These are phyloP conservation scores for Chironex yamaguchii DNA, from an alignment of 30 jellyfish, hydroid and myxozoan genomes.

Conservation along the genomic window DNA sequence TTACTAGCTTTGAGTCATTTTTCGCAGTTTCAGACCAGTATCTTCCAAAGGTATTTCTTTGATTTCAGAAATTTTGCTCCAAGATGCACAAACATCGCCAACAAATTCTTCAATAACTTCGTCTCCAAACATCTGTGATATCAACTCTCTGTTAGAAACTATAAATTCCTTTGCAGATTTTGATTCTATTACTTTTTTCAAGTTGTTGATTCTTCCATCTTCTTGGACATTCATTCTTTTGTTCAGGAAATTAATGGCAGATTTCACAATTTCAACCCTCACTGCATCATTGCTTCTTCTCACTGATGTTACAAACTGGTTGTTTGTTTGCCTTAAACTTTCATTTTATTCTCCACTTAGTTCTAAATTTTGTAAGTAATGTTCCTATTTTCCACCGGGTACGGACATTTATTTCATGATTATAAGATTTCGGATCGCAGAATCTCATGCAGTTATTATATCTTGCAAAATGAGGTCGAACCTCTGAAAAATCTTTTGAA, in stretches of 20 bases:
- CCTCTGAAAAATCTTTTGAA: conserved; percentile 9
- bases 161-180: neutral
- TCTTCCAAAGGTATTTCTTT: conserved; percentile 5
- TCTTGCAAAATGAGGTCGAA: conserved; percentile 49
- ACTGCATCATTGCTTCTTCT: conserved; percentile 4
- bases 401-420: conserved; percentile 11
- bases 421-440: conserved; percentile 38
- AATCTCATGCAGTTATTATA: conserved; percentile 26
- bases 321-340: neutral
- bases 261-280: conserved; percentile 13
- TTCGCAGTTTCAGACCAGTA: conserved; percentile 34
- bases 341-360: neutral
- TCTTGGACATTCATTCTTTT: conserved; percentile 21
- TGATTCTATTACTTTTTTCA: conserved; percentile 29
- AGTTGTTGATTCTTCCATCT: neutral
- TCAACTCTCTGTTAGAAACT: conserved; percentile 9
- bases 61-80: conserved; percentile 16
- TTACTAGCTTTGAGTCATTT: conserved; percentile 37
- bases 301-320: neutral
- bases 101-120: conserved; percentile 8
- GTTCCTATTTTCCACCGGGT: conserved; percentile 2
- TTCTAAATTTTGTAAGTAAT: neutral
- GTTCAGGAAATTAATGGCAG: conserved; percentile 29
- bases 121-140: conserved; percentile 3
- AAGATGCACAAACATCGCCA: conserved; percentile 24